A percentile compares a stretch with the other conserved stretches of the same genome.
Evolutionary conservation across 2,113 vertebrate species (phyloP).

Genomic region (Struthio camelus): DNA sequence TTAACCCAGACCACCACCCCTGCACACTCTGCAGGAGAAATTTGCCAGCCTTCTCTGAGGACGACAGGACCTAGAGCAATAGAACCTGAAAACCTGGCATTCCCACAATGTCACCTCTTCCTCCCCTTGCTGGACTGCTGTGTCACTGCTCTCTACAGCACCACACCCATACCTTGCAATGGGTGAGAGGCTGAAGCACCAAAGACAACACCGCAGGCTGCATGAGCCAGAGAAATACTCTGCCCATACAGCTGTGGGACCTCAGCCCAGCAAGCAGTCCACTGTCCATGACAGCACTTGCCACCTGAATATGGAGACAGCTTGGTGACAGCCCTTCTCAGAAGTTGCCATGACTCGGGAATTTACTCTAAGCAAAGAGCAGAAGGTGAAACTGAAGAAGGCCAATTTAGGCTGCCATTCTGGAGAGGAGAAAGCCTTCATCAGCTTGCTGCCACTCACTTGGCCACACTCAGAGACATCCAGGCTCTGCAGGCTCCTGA

Average conservation of each 20-base stretch:
- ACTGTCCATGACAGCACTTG: neutral
- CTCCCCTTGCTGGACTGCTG: neutral
- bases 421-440: slow-evolving; percentile 63
- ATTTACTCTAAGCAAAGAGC: slow-evolving; percentile 82
- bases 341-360: too few relatives aligned
- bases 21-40: too few relatives aligned
- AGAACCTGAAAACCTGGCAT: neutral
- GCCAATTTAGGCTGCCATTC: slow-evolving; percentile 46
- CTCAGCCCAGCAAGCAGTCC: neutral
- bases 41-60: neutral
- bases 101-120: neutral
- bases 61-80: neutral
- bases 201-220: neutral
- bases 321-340: too few relatives aligned
- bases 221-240: too few relatives aligned
- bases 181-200: neutral
- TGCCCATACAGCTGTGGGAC: neutral
- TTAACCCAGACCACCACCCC: too few relatives aligned
- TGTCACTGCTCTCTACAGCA: too few relatives aligned
- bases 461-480: slow-evolving; percentile 82
- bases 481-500: slow-evolving; percentile 72
- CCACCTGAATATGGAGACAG: neutral
- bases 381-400: slow-evolving; percentile 80
- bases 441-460: slow-evolving; percentile 76
- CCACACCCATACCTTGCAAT: slow-evolving; percentile 64